Conservation (phyloP, 2,888 invertebrate genomes). For the Drosophila pseudotakahashii region DNA sequence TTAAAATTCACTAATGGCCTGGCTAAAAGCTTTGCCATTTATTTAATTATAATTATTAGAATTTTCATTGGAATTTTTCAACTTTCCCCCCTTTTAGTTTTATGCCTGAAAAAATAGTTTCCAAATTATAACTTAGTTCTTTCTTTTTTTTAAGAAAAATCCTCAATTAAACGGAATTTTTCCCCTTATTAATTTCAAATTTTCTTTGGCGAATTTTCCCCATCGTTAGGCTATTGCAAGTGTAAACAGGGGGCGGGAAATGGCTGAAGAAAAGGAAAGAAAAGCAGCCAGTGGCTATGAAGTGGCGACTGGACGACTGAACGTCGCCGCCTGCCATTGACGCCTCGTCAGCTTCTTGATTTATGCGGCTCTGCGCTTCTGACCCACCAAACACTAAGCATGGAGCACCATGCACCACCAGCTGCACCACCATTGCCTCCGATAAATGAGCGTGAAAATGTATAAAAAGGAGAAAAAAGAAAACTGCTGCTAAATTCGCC, state of each 20-base stretch:
- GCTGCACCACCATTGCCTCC: neutral
- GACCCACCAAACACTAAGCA: constrained; percentile 5
- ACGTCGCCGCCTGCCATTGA: constrained; percentile 60
- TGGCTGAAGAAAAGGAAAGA: constrained; percentile 9
- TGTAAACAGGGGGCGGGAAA: constrained; percentile 10
- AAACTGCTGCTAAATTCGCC: constrained; percentile 27
- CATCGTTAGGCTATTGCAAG: constrained; percentile 18
- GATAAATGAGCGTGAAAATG: constrained; percentile 44
- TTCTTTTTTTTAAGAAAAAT: too few relatives aligned
- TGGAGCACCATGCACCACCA: neutral
- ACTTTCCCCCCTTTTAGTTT: neutral
- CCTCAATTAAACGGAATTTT: constrained; percentile 13
- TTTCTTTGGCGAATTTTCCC: constrained; percentile 6
- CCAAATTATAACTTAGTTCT: neutral
- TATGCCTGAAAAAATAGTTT: neutral
- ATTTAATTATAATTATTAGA: too few relatives aligned
- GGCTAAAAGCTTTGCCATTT: too few relatives aligned
- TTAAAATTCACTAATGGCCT: neutral
- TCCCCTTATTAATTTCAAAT: constrained; percentile 29
- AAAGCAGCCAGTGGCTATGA: too few relatives aligned
- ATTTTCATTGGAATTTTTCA: too few relatives aligned
- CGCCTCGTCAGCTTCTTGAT: constrained; percentile 72
- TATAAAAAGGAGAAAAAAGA: constrained; percentile 1
- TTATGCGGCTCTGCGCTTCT: constrained; percentile 48
- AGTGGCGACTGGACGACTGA: constrained; percentile 56